Evolutionary conservation across 2,888 invertebrate species (phyloP).

Genomic region (Hypomecis punctinalis): DNA sequence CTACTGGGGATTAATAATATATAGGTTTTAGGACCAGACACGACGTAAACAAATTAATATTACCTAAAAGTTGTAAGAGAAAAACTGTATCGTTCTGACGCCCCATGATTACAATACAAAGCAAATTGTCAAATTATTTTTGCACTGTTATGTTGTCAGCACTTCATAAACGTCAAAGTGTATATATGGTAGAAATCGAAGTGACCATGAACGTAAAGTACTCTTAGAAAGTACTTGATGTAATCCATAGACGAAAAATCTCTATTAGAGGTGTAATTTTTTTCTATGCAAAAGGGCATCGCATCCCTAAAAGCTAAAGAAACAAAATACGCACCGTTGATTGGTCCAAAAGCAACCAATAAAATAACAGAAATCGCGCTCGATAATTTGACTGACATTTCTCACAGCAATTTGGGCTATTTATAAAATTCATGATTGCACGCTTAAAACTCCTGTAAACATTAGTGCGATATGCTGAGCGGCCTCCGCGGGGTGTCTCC

Average conservation of each 20-base stretch:
- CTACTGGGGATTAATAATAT: slow-evolving; percentile 2
- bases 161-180: slow-evolving; percentile 36
- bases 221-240: neutral
- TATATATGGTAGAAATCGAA: neutral
- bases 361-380: slow-evolving; percentile 55
- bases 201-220: too few relatives aligned
- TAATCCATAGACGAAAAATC: slow-evolving; percentile 1
- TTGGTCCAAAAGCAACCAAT: slow-evolving; percentile 56
- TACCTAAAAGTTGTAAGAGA: slow-evolving; percentile 92
- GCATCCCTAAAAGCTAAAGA: neutral
- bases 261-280: too few relatives aligned
- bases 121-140: slow-evolving; percentile 66
- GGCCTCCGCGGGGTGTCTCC: slow-evolving; percentile 73
- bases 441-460: slow-evolving; percentile 46
- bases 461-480: slow-evolving; percentile 58
- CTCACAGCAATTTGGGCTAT: slow-evolving; percentile 58
- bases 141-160: slow-evolving; percentile 57
- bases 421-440: slow-evolving; percentile 62
- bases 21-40: slow-evolving; percentile 19
- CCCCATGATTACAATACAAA: slow-evolving; percentile 94
- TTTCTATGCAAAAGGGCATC: too few relatives aligned
- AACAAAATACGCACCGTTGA: neutral
- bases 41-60: slow-evolving; percentile 56
- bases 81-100: slow-evolving; percentile 98
- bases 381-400: slow-evolving; percentile 75